Evolutionary conservation across 2,113 vertebrate species (phyloP).

Genomic region (Sardina pilchardus): DNA sequence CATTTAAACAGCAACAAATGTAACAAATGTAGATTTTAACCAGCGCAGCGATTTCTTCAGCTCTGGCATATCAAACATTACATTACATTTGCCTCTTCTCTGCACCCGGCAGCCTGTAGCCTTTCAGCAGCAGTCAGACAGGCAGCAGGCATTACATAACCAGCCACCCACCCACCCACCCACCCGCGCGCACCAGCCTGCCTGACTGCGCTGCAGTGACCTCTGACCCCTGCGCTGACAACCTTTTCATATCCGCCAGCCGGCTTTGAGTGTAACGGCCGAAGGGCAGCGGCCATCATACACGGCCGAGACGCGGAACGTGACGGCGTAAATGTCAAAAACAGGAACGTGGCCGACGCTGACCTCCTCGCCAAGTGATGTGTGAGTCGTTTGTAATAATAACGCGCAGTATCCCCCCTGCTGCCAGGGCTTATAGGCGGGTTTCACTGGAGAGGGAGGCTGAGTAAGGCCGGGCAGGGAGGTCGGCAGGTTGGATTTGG

Average conservation of each 20-base stretch:
- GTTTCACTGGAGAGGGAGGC: neutral
- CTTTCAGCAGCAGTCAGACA: neutral
- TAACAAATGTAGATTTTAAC: neutral
- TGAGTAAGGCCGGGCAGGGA: neutral
- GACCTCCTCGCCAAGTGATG: neutral
- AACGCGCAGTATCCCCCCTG: neutral
- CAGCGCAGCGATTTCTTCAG: neutral
- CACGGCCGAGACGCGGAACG: slow-evolving; percentile 42
- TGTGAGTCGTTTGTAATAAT: neutral
- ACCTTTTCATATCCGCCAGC: slow-evolving; percentile 29
- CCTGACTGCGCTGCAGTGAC: neutral
- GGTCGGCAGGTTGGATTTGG: neutral
- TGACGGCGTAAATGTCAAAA: slow-evolving; percentile 48
- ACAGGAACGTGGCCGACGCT: neutral
- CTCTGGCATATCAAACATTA: neutral
- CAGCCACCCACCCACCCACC: neutral
- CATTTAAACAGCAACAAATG: neutral
- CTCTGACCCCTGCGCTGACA: slow-evolving; percentile 25
- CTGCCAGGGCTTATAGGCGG: neutral
- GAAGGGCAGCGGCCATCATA: slow-evolving; percentile 23
- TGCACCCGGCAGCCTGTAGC: neutral
- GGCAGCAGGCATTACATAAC: neutral
- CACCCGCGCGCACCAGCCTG: no score
- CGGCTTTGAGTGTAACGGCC: slow-evolving; percentile 8
- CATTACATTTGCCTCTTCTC: neutral